A percentile compares a stretch with the other conserved stretches of the same genome.
phyloP scores from a whole-genome alignment of 92 coral and sea anemone genomes.

The Porites evermanni region DNA sequence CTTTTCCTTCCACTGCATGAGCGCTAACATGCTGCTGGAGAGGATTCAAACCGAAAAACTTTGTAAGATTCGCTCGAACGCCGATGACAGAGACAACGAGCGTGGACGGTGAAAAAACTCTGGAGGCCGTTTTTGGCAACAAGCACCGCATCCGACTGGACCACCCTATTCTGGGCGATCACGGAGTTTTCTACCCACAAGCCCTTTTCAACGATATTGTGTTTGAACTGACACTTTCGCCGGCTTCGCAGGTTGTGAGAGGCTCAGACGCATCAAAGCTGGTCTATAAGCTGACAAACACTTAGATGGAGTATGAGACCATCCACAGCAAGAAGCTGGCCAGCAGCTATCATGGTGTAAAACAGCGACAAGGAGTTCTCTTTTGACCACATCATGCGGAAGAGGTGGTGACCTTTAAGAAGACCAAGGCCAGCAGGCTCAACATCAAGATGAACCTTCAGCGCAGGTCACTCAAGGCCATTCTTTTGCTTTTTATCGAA shows the following conservation, averaged over 20 bases:
- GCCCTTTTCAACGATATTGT: not conserved
- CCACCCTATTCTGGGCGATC: constrained; percentile 17
- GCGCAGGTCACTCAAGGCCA: constrained; percentile 25
- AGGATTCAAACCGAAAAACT: not conserved
- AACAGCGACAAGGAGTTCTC: not conserved
- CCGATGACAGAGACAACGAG: not conserved
- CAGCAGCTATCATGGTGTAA: not conserved
- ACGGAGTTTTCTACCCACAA: constrained; percentile 29
- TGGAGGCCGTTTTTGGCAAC: constrained; percentile 4
- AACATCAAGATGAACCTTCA: not conserved
- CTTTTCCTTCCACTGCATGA: not conserved
- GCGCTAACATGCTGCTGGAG: not conserved
- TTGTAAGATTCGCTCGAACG: constrained; percentile 2
- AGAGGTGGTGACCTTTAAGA: not conserved
- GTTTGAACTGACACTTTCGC: constrained; percentile 18
- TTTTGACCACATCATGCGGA: constrained; percentile 21
- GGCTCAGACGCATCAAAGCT: not conserved
- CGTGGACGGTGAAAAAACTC: not conserved
- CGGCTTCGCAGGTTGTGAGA: not conserved
- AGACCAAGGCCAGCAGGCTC: not conserved
- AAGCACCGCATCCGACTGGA: constrained; percentile 4
- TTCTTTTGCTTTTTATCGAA: constrained; percentile 33
- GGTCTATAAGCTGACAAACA: constrained; percentile 6
- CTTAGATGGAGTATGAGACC: constrained; percentile 15
- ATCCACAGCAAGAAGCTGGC: constrained; percentile 1